Evolutionary conservation across 2,797 vertebrate species (phyloP), one percentile per base, ranked within the genome.

Genomic region (Poecilia velifera): DNA sequence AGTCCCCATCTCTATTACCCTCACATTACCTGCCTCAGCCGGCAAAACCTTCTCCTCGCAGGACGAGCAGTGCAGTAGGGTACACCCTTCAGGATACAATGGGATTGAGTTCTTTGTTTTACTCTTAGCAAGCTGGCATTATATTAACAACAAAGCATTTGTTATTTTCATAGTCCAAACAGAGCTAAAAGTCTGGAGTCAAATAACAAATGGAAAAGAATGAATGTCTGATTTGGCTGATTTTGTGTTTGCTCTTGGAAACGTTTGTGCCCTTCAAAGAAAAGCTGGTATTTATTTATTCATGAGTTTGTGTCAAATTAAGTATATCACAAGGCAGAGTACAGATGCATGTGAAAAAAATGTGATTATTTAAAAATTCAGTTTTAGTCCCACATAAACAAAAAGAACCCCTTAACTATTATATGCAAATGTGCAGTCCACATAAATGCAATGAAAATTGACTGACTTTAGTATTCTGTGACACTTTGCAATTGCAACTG

Each of bases 1-100:
- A 76, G 76, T 83, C 84, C 80, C 79, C 89, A 87, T 91, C 92
- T 90, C 89, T 84, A 86, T 89, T 88, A 91, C 87, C 85, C 90
- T 87, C 81, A 85, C 66, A 83, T 88, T 92, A 93, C 86, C 87
- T 92, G 84, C 87, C 81, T 74, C 73, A 66, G 77, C 77, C 82
- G 71, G 83, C 83, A 82, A 77, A 88, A 84, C 74, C 72, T 68
- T 49, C 74, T 86, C 74, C 82, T 84, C 79, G 70, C 51, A 66
- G 82, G 77, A 76, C 70, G 74, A 77, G 72, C 82, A 72, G 53
- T 22, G 49, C 72, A 16, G 68, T 74, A 84, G 73, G 81, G 87
- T 87, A 90, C 73, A 64, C 47, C 62, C 84, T 77, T 78, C 28
- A 78, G 46, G 73, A 91, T 66, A 82, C 57, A 75, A 73, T 76